Evolutionary conservation across 1,140 invertebrate species (phyloP).

Genomic region (Araneus ventricosus): DNA sequence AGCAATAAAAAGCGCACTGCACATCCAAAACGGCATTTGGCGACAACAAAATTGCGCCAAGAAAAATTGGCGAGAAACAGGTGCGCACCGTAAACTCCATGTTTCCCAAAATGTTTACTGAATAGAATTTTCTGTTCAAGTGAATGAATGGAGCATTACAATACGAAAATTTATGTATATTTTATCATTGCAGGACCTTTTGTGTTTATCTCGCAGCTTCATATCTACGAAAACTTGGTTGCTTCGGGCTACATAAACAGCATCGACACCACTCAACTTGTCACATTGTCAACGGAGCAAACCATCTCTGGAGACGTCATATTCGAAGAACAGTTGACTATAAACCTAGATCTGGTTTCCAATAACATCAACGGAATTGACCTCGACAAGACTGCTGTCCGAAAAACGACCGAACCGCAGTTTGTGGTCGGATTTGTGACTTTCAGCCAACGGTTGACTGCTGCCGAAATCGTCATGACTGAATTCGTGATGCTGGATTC

Average conservation of each 20-base stretch:
- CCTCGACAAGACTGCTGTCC: conserved; percentile 6
- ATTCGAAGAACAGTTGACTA: background rate
- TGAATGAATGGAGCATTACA: too few relatives aligned
- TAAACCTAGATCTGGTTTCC: background rate
- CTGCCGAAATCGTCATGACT: conserved; percentile 25
- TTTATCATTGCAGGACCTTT: conserved; percentile 36
- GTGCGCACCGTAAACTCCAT: too few relatives aligned
- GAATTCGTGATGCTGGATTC: conserved; percentile 45
- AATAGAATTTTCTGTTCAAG: too few relatives aligned
- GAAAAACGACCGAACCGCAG: background rate
- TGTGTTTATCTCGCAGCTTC: background rate
- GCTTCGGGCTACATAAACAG: background rate
- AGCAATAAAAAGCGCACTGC: too few relatives aligned
- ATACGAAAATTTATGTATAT: too few relatives aligned
- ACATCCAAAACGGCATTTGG: too few relatives aligned
- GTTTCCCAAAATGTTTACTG: too few relatives aligned
- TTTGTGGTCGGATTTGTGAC: conserved; percentile 27
- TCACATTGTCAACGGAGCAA: conserved; percentile 45
- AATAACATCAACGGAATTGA: conserved; percentile 41
- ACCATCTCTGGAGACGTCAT: background rate
- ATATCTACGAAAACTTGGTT: background rate
- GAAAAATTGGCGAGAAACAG: too few relatives aligned
- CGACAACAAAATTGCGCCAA: too few relatives aligned
- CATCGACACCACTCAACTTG: background rate
- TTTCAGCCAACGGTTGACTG: background rate